Base-by-base conservation (phyloP, 2,888 invertebrate species). In the Drosophila kanekoi region DNA sequence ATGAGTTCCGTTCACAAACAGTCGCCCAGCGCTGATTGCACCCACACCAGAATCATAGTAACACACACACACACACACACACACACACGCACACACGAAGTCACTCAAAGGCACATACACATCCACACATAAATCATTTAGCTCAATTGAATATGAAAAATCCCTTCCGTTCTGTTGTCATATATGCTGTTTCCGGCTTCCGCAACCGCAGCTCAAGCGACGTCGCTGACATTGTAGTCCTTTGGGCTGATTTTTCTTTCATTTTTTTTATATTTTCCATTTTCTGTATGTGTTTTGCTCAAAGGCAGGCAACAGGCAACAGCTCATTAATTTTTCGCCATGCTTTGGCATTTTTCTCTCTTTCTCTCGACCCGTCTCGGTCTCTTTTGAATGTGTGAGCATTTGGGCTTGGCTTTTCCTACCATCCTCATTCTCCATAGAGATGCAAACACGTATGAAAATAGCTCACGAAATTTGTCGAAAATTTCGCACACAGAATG, bases 131-230 rank as follows among this genome's bases (percentile, higher is more conserved):
- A 89, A 89, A 89, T 86, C 86, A 86, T 89, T 86, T 86, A 89
- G 77, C 72, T 69, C 89, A 89, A 89, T 89, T 87, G 86, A 89
- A 87, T 88, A 89, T 89, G 86, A 87, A 80, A 89, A 89, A 84
- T 90, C 86, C 90, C 76, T 89, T 90, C 90, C 91, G 91, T 81
- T 90, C 77, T 51, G 79, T 82, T 90, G 91, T 87, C 90, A 91
- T 86, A 90, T 91, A 87, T 89, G 88, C 91, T 89, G 90, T 91
- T 91, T 91, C 90, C 90, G 87, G 84, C 68, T 86, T 89, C 90
- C 91, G 90, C 61, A 69, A 81, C 65, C 74, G 57, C 78, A 77
- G 66, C 78, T 88, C 72, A 74, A 83, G 86, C 77, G 56, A 59
- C 60, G 44, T 52, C 51, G 48, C 33, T 53, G 16, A 56, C 54